These are phyloP conservation scores for Muricea muricata DNA, from an alignment of 92 coral and sea anemone species.

Conservation along the genomic window DNA sequence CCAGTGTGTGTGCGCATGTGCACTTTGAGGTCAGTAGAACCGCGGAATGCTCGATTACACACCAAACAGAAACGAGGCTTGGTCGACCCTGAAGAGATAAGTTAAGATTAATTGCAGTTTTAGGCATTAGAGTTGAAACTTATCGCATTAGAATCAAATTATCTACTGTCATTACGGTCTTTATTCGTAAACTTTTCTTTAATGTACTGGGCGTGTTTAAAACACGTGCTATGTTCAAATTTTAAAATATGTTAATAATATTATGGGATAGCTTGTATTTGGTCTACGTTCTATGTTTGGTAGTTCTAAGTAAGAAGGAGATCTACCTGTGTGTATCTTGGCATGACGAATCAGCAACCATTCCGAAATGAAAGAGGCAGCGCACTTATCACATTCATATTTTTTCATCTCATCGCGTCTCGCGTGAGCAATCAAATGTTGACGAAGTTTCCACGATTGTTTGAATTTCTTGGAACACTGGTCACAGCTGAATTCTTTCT, in stretches of 20 bases:
- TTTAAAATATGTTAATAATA: too few species aligned
- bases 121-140: too few species aligned
- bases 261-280: too few species aligned
- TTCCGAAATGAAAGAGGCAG: constrained; percentile 35
- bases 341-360: constrained; percentile 40
- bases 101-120: too few species aligned
- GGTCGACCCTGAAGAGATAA: not conserved
- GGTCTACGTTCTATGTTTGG: too few species aligned
- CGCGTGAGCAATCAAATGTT: constrained; percentile 46
- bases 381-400: constrained; percentile 46
- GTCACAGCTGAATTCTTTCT: constrained; percentile 37
- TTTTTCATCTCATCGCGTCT: constrained; percentile 44
- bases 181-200: not conserved
- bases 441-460: constrained; percentile 46
- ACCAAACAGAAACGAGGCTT: constrained; percentile 39
- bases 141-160: too few species aligned
- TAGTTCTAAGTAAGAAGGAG: too few species aligned
- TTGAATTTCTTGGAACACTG: constrained; percentile 42
- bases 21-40: constrained; percentile 24
- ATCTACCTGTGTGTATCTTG: constrained; percentile 27
- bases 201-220: not conserved
- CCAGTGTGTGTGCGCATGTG: constrained; percentile 47
- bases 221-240: too few species aligned
- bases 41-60: constrained; percentile 42
- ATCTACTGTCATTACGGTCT: too few species aligned